Evolutionary conservation across 2,113 vertebrate genomes (phyloP).

Genomic region (Jacana jacana): DNA sequence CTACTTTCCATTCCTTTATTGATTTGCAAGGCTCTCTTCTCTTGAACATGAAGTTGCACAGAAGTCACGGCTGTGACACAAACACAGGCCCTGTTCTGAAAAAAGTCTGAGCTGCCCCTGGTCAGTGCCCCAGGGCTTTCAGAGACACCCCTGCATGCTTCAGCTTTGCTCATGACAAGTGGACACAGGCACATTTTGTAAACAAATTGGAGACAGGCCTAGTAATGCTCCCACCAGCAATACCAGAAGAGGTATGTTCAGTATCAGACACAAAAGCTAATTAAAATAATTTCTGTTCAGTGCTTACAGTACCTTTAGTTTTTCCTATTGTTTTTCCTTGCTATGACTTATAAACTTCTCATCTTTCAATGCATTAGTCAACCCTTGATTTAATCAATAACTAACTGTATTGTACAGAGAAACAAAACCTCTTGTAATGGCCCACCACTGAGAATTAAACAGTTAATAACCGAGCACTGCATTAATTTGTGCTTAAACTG

Average conservation of each 20-base stretch:
- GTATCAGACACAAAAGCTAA: background rate
- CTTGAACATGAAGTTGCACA: accelerated
- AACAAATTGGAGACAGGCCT: background rate
- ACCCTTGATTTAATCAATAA: conserved; percentile 10
- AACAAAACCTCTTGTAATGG: conserved; percentile 22
- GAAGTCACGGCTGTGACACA: background rate
- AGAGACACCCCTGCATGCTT: background rate
- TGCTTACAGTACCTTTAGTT: background rate
- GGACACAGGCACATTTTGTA: background rate
- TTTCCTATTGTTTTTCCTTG: background rate
- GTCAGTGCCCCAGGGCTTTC: background rate
- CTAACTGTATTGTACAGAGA: background rate
- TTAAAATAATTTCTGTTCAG: background rate
- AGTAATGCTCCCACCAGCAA: background rate
- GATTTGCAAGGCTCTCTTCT: background rate
- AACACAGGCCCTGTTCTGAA: background rate
- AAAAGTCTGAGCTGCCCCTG: background rate
- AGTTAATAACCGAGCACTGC: conserved; percentile 65
- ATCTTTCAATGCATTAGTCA: background rate
- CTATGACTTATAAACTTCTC: background rate
- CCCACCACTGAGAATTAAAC: conserved; percentile 63
- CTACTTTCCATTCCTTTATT: background rate
- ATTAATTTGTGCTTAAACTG: conserved; percentile 66
- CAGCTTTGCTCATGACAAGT: background rate
- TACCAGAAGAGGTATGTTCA: background rate